These are phyloP conservation scores for Apteryx owenii DNA, from an alignment of 2,113 vertebrate species.

Conservation along the genomic window DNA sequence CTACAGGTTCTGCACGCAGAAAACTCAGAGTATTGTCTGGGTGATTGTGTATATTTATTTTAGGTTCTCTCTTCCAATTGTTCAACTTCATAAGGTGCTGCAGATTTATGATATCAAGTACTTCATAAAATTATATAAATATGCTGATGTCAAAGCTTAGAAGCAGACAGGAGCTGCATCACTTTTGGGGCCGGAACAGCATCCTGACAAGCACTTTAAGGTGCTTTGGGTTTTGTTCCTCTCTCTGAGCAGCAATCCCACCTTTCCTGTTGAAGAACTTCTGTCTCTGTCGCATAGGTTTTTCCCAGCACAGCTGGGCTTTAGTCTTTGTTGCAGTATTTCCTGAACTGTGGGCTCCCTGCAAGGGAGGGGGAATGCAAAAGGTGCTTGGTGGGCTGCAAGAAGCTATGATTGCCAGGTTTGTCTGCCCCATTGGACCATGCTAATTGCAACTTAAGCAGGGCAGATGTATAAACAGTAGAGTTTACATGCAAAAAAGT, in stretches of 20 bases:
- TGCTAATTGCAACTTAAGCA: no score
- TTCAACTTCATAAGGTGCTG: not conserved
- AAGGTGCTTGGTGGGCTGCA: not conserved
- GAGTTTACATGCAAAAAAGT: not conserved
- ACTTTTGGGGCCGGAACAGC: not conserved
- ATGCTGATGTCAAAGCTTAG: not conserved
- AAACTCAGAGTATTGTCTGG: not conserved
- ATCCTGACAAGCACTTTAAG: not conserved
- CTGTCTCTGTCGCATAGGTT: not conserved
- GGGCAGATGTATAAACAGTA: not conserved
- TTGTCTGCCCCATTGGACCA: fast-evolving
- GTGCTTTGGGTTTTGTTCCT: not conserved
- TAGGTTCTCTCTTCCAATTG: not conserved
- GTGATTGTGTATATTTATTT: not conserved
- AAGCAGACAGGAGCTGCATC: not conserved
- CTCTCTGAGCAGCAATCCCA: not conserved
- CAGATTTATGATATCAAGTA: not conserved
- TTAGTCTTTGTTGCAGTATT: not conserved
- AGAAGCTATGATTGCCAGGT: not conserved
- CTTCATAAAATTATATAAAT: not conserved
- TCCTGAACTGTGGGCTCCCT: not conserved
- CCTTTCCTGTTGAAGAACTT: not conserved
- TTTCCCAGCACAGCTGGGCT: not conserved
- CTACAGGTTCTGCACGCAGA: not conserved
- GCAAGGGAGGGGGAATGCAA: not conserved